Evolutionary conservation across 2,888 invertebrate species (phyloP), one percentile per base, ranked within the genome.

Genomic region (Elysia crispata): DNA sequence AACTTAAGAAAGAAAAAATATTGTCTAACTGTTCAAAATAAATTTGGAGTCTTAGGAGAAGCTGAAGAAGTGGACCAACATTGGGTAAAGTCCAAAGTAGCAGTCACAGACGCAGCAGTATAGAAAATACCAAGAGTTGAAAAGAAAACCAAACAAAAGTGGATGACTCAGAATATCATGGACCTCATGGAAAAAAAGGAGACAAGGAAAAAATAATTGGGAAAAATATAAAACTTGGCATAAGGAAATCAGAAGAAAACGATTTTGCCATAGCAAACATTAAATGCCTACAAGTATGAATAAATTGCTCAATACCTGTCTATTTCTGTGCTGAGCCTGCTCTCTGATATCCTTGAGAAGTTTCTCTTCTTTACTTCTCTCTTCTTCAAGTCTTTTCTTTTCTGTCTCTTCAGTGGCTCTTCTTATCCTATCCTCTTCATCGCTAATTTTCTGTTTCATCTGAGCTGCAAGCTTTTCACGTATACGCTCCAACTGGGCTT

Each of bases 371-470:
- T 91, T 91, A 83, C 86, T 87, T 13, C 84, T 88, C 78, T 92
- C 91, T 76, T 90, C 90, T 77, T 81, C 84, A 0, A 82, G 84
- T 25, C 84, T 77, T 81, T 89, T 91, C 75, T 86, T 89, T 82
- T 92, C 92, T 0, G 82, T 86, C 81, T 92, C 92, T 78, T 85
- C 86, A 23, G 87, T 87, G 5, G 91, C 92, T 72, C 82, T 82
- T 33, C 83, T 80, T 73, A 91, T 89, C 60, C 91, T 83, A 33
- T 88, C 90, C 76, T 92, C 91, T 79, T 92, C 92, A 82, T 92
- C 91, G 76, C 90, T 89, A 20, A 89, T 84, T 66, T 87, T 87
- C 85, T 90, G 87, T 83, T 90, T 89, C 87, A 91, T 86, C 84
- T 91, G 90, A 28, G 90, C 89, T 0, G 86, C 83, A 20, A 92